Percentiles rank a stretch among this genome's conserved stretches.
Conservation (phyloP, 2,888 invertebrate genomes). For the Anodontia alba region DNA sequence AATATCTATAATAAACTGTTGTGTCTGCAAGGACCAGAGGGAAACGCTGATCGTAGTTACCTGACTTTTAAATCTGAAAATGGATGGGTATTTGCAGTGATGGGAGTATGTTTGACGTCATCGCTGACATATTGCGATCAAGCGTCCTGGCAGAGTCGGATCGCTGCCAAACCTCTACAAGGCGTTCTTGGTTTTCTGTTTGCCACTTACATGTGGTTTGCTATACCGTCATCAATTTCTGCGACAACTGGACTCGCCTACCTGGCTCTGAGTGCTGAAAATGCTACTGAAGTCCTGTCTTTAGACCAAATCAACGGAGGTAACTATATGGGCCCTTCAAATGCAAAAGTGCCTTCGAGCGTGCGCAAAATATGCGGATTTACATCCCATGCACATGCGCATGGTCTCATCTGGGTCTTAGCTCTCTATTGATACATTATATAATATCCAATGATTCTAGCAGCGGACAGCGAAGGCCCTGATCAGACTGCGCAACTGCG, state of each 20-base stretch:
- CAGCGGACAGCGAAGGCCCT: background rate
- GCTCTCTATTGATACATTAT: no score
- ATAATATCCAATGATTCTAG: no score
- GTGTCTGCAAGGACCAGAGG: slow-evolving; percentile 66
- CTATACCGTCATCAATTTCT: slow-evolving; percentile 80
- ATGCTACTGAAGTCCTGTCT: slow-evolving; percentile 58
- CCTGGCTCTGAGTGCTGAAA: slow-evolving; percentile 67
- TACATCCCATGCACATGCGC: no score
- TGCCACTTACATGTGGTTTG: slow-evolving; percentile 82
- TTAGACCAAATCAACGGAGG: slow-evolving; percentile 69
- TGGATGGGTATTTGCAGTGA: slow-evolving; percentile 72
- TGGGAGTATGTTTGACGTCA: slow-evolving; percentile 72
- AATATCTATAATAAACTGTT: slow-evolving; percentile 67
- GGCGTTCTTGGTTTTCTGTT: slow-evolving; percentile 81
- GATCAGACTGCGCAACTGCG: no score
- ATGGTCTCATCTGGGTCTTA: no score
- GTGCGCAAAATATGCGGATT: no score
- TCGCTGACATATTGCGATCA: slow-evolving; percentile 77
- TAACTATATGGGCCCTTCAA: slow-evolving; percentile 37
- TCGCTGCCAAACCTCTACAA: slow-evolving; percentile 80
- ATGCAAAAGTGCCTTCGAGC: no score
- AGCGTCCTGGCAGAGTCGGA: slow-evolving; percentile 83
- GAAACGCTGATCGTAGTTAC: slow-evolving; percentile 71
- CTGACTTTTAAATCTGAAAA: slow-evolving; percentile 75
- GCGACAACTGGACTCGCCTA: slow-evolving; percentile 80